Conservation (phyloP, 2,113 vertebrate species). For the Herpetotheres cachinnans region DNA sequence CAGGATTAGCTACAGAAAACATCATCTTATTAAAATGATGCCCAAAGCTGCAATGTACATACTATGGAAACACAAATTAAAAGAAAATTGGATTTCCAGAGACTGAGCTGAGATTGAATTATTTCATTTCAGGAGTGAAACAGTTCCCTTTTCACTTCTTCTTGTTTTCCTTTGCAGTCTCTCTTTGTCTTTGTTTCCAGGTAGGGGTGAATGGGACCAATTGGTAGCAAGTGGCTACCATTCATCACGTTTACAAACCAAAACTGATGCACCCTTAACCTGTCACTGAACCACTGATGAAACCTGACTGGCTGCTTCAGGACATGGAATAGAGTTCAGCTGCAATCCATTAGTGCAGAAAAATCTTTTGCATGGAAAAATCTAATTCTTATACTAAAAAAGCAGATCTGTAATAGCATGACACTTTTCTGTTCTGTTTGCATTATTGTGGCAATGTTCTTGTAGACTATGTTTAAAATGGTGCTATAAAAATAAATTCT, state of each 20-base stretch:
- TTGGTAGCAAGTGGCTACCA: neutral
- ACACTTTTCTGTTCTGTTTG: neutral
- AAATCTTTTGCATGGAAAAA: neutral
- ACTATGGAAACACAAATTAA: neutral
- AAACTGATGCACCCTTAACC: neutral
- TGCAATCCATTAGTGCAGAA: neutral
- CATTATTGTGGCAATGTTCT: neutral
- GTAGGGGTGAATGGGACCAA: neutral
- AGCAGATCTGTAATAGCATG: neutral
- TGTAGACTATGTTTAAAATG: neutral
- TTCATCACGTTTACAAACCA: neutral
- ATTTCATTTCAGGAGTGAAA: neutral
- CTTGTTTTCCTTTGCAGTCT: neutral
- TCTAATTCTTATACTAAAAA: neutral
- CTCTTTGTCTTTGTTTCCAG: neutral
- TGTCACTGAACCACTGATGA: neutral
- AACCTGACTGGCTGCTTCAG: neutral
- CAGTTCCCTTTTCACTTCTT: neutral
- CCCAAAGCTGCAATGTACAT: neutral
- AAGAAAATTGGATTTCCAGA: conserved; percentile 9
- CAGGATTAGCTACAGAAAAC: neutral
- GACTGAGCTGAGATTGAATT: neutral
- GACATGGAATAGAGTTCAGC: neutral
- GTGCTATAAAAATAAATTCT: conserved; percentile 40
- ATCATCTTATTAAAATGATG: neutral